Base-by-base conservation (phyloP, 2,113 vertebrate species). In the Colossoma macropomum region DNA sequence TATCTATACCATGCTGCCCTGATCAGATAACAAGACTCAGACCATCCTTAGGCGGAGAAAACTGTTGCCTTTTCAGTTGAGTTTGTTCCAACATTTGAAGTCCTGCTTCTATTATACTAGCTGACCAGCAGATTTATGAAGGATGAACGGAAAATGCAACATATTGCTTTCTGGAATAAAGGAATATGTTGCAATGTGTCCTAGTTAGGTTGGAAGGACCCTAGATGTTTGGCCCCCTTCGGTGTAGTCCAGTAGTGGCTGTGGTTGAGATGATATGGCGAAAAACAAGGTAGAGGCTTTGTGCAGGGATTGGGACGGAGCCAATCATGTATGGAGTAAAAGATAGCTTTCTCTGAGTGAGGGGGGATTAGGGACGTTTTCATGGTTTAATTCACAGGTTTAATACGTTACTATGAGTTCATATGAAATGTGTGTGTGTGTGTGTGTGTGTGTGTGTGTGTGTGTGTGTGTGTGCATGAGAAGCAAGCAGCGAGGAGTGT, bases 381-480 rank as follows among this genome's bases (percentile, higher is more conserved):
- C 72, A 78, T 71, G 75, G 65, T 77, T 38, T 80, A 65, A 75
- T 66, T 87, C 73, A 82, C 81, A 82, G 80, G 73, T 82, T 82
- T 76, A 76, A 52, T 69, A 76, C 65, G 50, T 73, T 52, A 81
- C 71, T 38, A 66, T 68, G 71, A 54, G 27, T 75, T 38, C 48
- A 60, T 50, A 41, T 84, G 52, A 62, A 48, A 70, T 50, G 70
- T 81, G 72, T 25, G 70, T 75, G 79, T 83, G 82, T 87, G 83
- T 86, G 77, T 88, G 30, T 54, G 23, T 77, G 48, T 25, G 63
- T 76, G 28, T 77, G 63, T 23, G 59, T 75, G 79, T 84, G 82
- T 87, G 82, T 86, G 75, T 88, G 81, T 88, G 75, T 90, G 84
- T 86, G 79, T 82, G 86, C 66, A 81, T 76, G 68, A 83, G 75